Evolutionary conservation across 2,888 invertebrate species (phyloP).

Genomic region (Drosophila meridionalis): DNA sequence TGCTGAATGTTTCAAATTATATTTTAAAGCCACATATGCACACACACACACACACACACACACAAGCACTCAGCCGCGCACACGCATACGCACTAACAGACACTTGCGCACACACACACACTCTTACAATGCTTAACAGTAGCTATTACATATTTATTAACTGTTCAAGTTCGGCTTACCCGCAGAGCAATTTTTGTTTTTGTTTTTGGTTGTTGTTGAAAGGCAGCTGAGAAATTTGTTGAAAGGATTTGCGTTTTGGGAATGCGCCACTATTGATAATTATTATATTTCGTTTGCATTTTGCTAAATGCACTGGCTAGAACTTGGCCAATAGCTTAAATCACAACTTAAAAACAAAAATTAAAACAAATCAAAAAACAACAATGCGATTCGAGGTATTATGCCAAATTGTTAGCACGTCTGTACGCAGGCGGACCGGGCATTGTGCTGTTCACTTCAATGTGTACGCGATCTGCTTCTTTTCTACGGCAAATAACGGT

Average conservation of each 20-base stretch:
- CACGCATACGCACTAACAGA: slow-evolving; percentile 1
- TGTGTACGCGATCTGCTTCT: neutral
- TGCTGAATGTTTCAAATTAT: slow-evolving; percentile 51
- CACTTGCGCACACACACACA: neutral
- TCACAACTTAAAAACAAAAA: slow-evolving; percentile 19
- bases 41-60: slow-evolving; percentile 27
- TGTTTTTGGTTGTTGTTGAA: slow-evolving; percentile 22
- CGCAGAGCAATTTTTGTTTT: slow-evolving; percentile 16
- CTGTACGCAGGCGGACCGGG: slow-evolving; percentile 19
- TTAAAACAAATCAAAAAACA: neutral
- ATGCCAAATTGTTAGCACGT: slow-evolving; percentile 36
- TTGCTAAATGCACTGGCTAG: slow-evolving; percentile 28
- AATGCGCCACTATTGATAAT: slow-evolving; percentile 19
- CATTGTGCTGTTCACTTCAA: slow-evolving; percentile 13
- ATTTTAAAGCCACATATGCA: slow-evolving; percentile 60
- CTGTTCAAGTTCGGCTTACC: slow-evolving; percentile 59
- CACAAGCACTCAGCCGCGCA: neutral
- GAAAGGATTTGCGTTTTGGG: slow-evolving; percentile 23
- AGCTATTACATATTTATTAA: slow-evolving; percentile 52
- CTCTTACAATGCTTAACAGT: slow-evolving; percentile 22
- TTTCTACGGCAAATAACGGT: slow-evolving; percentile 43
- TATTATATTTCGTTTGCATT: slow-evolving; percentile 38
- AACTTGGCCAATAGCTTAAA: slow-evolving; percentile 21
- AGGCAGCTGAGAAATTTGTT: slow-evolving; percentile 36
- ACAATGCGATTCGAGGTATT: slow-evolving; percentile 28